phyloP scores from a whole-genome alignment of 2,113 vertebrate genomes.

The Choloepus hoffmanni region DNA sequence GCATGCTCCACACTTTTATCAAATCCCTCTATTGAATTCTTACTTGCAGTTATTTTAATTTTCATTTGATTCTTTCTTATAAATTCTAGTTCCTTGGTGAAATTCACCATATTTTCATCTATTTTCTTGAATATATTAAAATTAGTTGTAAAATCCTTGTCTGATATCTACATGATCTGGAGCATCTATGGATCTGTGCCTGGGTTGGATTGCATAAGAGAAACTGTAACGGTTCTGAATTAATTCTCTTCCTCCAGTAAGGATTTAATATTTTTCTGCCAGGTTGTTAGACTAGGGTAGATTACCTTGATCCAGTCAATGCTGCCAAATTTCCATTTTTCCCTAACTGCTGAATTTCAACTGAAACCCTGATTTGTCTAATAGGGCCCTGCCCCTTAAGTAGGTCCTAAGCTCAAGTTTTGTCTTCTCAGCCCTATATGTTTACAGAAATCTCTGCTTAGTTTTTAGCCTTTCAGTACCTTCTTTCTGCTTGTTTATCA shows the following conservation, averaged over 20 bases:
- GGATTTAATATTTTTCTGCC: background rate
- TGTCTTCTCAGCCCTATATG: background rate
- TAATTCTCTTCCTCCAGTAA: background rate
- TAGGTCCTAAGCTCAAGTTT: background rate
- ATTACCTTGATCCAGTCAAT: background rate
- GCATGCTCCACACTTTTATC: background rate
- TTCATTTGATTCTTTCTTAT: background rate
- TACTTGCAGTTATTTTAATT: conserved; percentile 16
- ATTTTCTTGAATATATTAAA: background rate
- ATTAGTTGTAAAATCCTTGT: background rate
- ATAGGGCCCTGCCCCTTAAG: background rate
- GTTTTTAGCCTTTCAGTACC: background rate
- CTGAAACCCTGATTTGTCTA: background rate
- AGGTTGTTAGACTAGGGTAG: background rate
- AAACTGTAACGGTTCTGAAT: background rate
- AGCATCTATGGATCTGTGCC: background rate
- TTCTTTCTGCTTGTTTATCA: background rate
- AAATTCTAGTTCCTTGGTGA: background rate
- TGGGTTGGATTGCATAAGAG: background rate
- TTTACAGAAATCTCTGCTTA: background rate
- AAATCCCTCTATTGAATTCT: background rate
- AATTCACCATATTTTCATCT: background rate
- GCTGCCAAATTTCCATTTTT: background rate
- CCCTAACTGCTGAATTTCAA: background rate
- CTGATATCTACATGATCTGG: background rate